Percentiles rank a stretch among this genome's conserved stretches.
phyloP scores from a whole-genome alignment of 2,797 vertebrate species.

The Catharus ustulatus region DNA sequence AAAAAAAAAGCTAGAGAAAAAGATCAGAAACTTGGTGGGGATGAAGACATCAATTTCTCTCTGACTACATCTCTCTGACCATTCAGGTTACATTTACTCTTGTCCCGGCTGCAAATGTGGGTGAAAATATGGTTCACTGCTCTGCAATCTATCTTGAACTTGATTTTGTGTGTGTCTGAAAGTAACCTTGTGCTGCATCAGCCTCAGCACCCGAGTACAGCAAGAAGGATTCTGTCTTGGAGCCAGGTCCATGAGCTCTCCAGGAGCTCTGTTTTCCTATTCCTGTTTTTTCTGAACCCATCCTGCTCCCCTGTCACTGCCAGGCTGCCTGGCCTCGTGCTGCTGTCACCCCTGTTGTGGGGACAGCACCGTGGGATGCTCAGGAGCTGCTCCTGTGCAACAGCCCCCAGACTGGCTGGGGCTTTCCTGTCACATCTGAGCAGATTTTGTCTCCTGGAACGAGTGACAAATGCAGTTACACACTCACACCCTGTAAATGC shows the following conservation, averaged over 20 bases:
- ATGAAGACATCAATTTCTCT: background rate
- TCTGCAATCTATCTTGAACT: background rate
- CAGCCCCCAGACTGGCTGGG: background rate
- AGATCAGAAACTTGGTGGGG: background rate
- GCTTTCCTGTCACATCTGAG: background rate
- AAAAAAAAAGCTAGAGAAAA: background rate
- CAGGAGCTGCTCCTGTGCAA: background rate
- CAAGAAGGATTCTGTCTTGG: background rate
- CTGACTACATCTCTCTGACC: background rate
- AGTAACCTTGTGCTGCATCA: background rate
- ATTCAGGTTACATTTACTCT: background rate
- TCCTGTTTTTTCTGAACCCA: background rate
- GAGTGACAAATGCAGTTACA: background rate
- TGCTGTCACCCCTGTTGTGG: background rate
- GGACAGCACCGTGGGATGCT: fast-evolving
- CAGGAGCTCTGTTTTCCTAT: background rate
- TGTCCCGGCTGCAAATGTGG: background rate
- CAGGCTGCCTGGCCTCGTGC: background rate
- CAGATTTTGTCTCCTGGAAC: background rate
- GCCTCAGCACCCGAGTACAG: background rate
- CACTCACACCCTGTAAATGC: fast-evolving
- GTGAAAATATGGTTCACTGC: background rate
- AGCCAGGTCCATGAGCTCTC: background rate
- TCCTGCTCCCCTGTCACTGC: background rate
- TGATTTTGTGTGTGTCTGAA: background rate